These are phyloP conservation scores for Cremastinae sp. DNA, from an alignment of 2,888 invertebrate genomes.

Conservation along the genomic window DNA sequence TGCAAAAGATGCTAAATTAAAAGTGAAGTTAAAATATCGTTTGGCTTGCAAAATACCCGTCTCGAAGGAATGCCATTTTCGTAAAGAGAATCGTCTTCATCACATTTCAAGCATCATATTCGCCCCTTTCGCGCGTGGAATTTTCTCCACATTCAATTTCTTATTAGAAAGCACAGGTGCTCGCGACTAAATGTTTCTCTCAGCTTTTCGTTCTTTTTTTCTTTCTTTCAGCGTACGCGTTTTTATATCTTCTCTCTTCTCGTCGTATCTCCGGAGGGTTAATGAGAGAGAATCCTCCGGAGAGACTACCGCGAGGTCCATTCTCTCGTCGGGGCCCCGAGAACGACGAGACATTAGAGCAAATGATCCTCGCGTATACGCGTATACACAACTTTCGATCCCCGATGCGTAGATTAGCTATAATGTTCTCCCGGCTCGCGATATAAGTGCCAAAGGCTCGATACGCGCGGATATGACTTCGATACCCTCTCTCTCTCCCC, in stretches of 20 bases:
- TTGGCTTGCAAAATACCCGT: no score
- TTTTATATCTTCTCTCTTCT: conserved; percentile 2
- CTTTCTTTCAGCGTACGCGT: conserved; percentile 16
- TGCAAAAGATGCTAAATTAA: no score
- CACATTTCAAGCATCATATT: no score
- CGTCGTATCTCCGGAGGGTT: conserved; percentile 15
- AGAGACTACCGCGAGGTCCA: conserved; percentile 5
- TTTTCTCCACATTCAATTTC: conserved; percentile 1
- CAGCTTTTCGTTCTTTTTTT: conserved; percentile 49
- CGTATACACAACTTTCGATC: conserved; percentile 11
- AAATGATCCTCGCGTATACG: conserved; percentile 63
- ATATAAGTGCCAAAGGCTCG: conserved; percentile 37
- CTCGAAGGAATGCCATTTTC: no score
- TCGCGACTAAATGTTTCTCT: conserved; percentile 63
- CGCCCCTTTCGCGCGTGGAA: no score
- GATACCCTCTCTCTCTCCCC: background rate
- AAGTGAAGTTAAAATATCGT: no score
- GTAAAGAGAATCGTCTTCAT: no score
- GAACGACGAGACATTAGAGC: conserved; percentile 63
- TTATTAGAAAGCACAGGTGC: conserved; percentile 53
- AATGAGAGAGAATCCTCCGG: conserved; percentile 27
- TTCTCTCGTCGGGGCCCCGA: conserved; percentile 30
- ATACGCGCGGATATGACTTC: conserved; percentile 4
- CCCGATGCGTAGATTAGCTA: conserved; percentile 40
- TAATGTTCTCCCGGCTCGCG: conserved; percentile 35